phyloP scores from a whole-genome alignment of 2,797 vertebrate species.

The Momotus momota region DNA sequence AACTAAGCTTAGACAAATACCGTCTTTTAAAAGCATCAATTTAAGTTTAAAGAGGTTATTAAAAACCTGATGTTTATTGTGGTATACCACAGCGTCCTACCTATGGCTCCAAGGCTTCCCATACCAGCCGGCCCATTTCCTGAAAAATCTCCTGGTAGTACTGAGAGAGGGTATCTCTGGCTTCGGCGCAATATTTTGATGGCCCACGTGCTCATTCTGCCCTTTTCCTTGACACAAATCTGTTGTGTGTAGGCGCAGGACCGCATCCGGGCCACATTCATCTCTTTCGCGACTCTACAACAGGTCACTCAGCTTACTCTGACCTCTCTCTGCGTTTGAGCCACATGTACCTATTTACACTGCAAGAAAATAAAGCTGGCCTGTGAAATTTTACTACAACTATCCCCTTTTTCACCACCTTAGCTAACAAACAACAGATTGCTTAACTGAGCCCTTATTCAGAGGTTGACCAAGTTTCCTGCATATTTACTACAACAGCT shows the following conservation, averaged over 20 bases:
- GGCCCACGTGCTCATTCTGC: accelerated
- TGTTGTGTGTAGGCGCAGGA: not conserved
- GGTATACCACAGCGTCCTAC: not conserved
- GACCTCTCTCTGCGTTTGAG: not conserved
- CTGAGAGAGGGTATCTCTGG: not conserved
- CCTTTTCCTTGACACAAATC: not conserved
- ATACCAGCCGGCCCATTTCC: not conserved
- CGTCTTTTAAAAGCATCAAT: not conserved
- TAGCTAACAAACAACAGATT: not conserved
- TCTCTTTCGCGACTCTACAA: not conserved
- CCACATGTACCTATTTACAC: accelerated
- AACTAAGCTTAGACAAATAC: not conserved
- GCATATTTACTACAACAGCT: not conserved
- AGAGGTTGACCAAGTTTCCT: not conserved
- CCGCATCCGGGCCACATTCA: not conserved
- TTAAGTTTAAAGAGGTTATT: not conserved
- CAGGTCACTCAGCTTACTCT: not conserved
- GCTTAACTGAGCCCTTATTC: not conserved
- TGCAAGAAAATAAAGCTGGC: not conserved
- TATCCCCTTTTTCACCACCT: not conserved
- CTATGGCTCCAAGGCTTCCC: not conserved
- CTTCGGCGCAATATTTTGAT: not conserved
- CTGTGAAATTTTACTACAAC: not conserved
- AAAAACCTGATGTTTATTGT: not conserved
- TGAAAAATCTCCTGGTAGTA: not conserved